These are phyloP conservation scores for Drosophila fungiperda DNA, from an alignment of 2,888 invertebrate species.

Conservation along the genomic window DNA sequence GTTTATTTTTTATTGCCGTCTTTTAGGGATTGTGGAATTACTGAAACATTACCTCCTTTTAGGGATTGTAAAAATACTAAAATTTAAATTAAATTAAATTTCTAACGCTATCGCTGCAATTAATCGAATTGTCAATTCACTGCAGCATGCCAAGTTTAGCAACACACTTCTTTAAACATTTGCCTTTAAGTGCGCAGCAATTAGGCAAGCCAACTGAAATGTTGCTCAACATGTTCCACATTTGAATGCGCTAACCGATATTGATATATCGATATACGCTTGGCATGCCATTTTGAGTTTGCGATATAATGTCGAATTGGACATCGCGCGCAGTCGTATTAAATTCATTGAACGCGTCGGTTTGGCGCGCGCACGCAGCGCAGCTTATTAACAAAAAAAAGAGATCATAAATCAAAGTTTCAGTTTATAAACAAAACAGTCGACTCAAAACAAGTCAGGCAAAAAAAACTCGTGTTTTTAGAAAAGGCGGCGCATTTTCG, in stretches of 20 bases:
- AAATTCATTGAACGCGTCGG: conserved; percentile 42
- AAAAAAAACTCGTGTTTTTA: conserved; percentile 16
- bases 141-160: not conserved
- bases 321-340: conserved; percentile 51
- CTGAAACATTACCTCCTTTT: conserved; percentile 5
- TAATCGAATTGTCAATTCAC: not conserved
- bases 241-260: conserved; percentile 22
- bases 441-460: conserved; percentile 61
- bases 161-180: not conserved
- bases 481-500: conserved; percentile 25
- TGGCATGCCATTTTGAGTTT: conserved; percentile 43
- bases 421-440: conserved; percentile 55
- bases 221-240: conserved; percentile 2
- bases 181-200: not conserved
- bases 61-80: not conserved
- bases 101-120: not conserved
- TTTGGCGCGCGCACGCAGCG: conserved; percentile 45
- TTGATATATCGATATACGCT: conserved; percentile 19
- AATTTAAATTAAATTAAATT: too few species aligned
- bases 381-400: conserved; percentile 13
- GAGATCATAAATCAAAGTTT: conserved; percentile 35
- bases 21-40: not conserved
- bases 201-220: not conserved
- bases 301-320: conserved; percentile 41
- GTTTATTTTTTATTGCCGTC: not conserved